Percentiles rank a stretch among this genome's conserved stretches.
These are phyloP conservation scores for Erythrocercus mccallii DNA, from an alignment of 2,113 vertebrate species.

Conservation along the genomic window DNA sequence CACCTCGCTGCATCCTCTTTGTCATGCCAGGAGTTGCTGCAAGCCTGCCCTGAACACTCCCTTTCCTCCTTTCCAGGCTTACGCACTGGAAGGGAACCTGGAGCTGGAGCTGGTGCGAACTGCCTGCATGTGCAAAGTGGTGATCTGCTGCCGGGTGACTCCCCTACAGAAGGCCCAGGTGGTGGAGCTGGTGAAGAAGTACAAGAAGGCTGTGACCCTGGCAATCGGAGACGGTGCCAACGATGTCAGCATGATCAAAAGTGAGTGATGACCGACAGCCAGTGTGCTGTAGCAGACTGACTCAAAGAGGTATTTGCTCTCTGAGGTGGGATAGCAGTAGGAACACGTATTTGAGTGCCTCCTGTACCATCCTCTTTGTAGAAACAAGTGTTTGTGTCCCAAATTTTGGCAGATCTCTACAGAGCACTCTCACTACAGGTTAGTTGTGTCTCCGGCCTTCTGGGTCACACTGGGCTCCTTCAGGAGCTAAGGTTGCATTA, in stretches of 20 bases:
- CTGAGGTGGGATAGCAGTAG: neutral
- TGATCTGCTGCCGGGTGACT: slow-evolving; percentile 94
- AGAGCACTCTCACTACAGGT: neutral
- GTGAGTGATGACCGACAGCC: slow-evolving; percentile 50
- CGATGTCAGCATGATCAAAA: slow-evolving; percentile 96
- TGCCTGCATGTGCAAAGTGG: slow-evolving; percentile 88
- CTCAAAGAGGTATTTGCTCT: fast-evolving
- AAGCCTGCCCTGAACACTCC: neutral
- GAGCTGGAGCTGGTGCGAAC: slow-evolving; percentile 84
- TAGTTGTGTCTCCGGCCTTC: neutral
- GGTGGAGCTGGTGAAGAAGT: slow-evolving; percentile 91
- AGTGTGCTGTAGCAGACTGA: neutral
- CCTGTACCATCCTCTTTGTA: neutral
- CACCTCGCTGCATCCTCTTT: fast-evolving
- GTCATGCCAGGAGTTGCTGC: neutral
- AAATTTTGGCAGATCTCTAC: neutral
- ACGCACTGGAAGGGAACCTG: slow-evolving; percentile 80
- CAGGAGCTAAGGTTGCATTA: neutral
- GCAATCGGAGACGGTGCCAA: slow-evolving; percentile 95
- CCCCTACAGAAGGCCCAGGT: slow-evolving; percentile 96
- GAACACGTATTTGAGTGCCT: neutral
- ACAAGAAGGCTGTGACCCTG: slow-evolving; percentile 89
- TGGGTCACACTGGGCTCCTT: neutral
- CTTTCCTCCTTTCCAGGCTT: slow-evolving; percentile 74
- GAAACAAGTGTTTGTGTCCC: neutral